Percentiles rank a stretch among this genome's conserved stretches.
phyloP scores from a whole-genome alignment of 2,797 vertebrate genomes.

The Champsocephalus gunnari region DNA sequence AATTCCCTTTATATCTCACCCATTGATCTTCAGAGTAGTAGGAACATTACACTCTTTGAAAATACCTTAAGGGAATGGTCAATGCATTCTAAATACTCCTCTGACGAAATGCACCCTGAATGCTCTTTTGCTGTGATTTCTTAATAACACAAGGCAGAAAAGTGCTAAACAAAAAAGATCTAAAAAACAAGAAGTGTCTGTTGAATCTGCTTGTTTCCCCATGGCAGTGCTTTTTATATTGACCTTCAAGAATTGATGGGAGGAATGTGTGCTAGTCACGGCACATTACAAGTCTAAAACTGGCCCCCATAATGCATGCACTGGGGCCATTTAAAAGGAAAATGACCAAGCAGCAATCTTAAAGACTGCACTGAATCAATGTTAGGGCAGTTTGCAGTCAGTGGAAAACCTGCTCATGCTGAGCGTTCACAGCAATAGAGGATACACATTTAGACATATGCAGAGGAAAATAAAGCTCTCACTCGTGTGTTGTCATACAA shows the following conservation, averaged over 20 bases:
- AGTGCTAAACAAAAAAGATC: not conserved
- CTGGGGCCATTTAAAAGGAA: conserved; percentile 17
- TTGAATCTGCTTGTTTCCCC: conserved; percentile 15
- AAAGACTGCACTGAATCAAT: conserved; percentile 1
- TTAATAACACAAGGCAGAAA: not conserved
- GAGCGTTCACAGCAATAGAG: not conserved
- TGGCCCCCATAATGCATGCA: conserved; percentile 16
- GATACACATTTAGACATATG: conserved; percentile 13
- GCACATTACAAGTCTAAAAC: conserved; percentile 17
- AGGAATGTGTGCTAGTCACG: conserved; percentile 29
- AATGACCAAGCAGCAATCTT: conserved; percentile 14
- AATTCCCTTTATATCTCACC: conserved; percentile 3
- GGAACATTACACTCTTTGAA: not conserved
- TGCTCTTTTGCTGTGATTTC: conserved; percentile 1
- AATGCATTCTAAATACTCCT: not conserved
- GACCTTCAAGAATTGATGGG: conserved; percentile 30
- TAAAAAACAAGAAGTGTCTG: not conserved
- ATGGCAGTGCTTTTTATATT: conserved; percentile 23
- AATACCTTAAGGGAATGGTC: conserved; percentile 6
- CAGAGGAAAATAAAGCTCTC: conserved; percentile 6
- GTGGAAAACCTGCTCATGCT: conserved; percentile 1
- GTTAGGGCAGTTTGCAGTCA: conserved; percentile 21
- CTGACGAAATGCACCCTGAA: not conserved
- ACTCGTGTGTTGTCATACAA: not conserved
- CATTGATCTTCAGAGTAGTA: conserved; percentile 11